Conservation (phyloP, 2,888 invertebrate species). For the Melipona beecheii region DNA sequence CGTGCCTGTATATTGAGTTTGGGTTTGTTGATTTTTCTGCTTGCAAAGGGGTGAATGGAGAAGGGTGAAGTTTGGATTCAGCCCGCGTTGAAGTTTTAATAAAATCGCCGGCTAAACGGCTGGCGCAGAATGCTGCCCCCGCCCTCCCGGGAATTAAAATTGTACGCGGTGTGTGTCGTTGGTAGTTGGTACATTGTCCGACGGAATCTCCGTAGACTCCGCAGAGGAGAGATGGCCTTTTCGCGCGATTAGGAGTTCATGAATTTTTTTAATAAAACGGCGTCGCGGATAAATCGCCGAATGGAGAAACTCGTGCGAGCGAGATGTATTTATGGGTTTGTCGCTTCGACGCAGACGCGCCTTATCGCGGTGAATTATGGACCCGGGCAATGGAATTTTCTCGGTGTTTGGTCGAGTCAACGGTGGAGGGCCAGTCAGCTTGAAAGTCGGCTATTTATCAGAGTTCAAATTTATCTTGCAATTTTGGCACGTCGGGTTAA, state of each 20-base stretch:
- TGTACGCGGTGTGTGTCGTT: neutral
- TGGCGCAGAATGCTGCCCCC: neutral
- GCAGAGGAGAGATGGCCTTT: neutral
- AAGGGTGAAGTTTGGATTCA: neutral
- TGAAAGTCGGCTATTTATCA: neutral
- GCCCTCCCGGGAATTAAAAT: neutral
- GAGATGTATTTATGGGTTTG: neutral
- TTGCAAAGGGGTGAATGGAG: neutral
- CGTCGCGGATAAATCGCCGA: neutral
- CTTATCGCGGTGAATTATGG: conserved; percentile 13
- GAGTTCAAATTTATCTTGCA: conserved; percentile 4
- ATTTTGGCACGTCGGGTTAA: neutral
- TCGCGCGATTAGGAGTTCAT: neutral
- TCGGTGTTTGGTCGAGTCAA: conserved; percentile 12
- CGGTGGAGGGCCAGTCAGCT: neutral
- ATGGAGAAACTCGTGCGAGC: neutral
- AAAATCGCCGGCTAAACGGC: neutral
- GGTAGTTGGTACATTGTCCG: neutral
- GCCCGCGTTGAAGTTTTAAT: conserved; percentile 14
- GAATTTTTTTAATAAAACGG: neutral
- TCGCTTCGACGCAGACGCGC: neutral
- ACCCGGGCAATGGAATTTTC: neutral
- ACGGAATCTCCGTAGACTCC: neutral
- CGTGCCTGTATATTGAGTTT: neutral
- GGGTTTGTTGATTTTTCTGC: conserved; percentile 2